Evolutionary conservation across 2,888 invertebrate species (phyloP).

Genomic region (Prionchulus punctatus): DNA sequence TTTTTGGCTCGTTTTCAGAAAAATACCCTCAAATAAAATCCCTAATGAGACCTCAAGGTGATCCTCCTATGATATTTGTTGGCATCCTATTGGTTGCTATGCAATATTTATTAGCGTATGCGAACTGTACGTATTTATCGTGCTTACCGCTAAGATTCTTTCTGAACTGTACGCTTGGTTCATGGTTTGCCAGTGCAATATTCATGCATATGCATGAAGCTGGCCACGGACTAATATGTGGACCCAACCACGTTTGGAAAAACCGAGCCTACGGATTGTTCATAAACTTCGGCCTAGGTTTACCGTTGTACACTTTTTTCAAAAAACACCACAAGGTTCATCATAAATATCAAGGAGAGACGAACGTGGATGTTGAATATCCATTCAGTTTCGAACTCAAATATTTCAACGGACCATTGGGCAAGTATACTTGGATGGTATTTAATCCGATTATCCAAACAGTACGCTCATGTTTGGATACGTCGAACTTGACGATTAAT

Average conservation of each 20-base stretch:
- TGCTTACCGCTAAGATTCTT: background rate
- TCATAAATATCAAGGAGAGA: constrained; percentile 20
- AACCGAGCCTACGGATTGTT: constrained; percentile 31
- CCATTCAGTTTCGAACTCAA: constrained; percentile 32
- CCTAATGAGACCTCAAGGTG: constrained; percentile 28
- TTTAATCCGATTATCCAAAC: constrained; percentile 32
- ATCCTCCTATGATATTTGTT: background rate
- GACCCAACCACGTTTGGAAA: constrained; percentile 26
- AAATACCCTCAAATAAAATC: constrained; percentile 35
- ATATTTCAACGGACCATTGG: constrained; percentile 28
- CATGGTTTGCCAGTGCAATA: background rate
- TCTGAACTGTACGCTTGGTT: background rate
- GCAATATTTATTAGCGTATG: background rate
- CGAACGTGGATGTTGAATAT: constrained; percentile 31
- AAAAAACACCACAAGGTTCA: constrained; percentile 36
- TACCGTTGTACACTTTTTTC: constrained; percentile 35
- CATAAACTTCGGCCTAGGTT: constrained; percentile 32
- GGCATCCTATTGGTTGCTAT: background rate
- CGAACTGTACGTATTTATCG: background rate
- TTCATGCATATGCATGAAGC: constrained; percentile 7
- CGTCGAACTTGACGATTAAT: too few relatives aligned
- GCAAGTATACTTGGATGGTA: constrained; percentile 33
- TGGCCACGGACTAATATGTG: constrained; percentile 33
- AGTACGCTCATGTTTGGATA: constrained; percentile 31
- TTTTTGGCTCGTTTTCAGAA: constrained; percentile 7